A percentile compares a stretch with the other conserved stretches of the same genome.
Conservation (phyloP, 2,888 invertebrate species). For the Cataglyphis livida region DNA sequence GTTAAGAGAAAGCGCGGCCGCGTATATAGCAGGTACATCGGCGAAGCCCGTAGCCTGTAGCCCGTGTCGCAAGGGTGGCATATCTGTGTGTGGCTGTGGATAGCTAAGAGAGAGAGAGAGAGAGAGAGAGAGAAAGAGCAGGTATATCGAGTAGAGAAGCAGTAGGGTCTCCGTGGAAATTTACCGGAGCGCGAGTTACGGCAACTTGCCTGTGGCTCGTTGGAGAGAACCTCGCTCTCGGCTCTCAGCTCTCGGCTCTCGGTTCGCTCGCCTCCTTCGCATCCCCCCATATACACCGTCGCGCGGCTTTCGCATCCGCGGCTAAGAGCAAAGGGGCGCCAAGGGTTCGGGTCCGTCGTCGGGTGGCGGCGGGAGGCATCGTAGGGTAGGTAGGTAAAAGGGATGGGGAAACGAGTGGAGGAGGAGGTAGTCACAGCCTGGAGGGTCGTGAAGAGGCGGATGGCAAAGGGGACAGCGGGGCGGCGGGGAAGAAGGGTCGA, state of each 20-base stretch:
- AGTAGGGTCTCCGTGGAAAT: slow-evolving; percentile 79
- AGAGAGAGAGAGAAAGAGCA: slow-evolving; percentile 2
- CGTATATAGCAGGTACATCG: not conserved
- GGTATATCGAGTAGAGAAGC: slow-evolving; percentile 47
- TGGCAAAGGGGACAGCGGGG: slow-evolving; percentile 31
- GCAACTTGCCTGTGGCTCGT: slow-evolving; percentile 80
- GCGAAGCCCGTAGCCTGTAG: not conserved
- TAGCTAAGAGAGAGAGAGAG: not conserved
- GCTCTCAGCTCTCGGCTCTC: not conserved
- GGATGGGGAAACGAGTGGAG: slow-evolving; percentile 49
- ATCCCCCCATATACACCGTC: slow-evolving; percentile 63
- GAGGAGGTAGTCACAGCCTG: slow-evolving; percentile 41
- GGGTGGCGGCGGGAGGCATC: slow-evolving; percentile 70
- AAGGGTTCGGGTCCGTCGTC: slow-evolving; percentile 79
- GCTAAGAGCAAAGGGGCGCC: slow-evolving; percentile 82
- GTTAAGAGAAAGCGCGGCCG: slow-evolving; percentile 33
- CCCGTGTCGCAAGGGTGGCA: slow-evolving; percentile 42
- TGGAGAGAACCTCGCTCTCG: slow-evolving; percentile 66
- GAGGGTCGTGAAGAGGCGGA: slow-evolving; percentile 44
- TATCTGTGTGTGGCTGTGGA: slow-evolving; percentile 20
- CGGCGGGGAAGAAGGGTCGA: slow-evolving; percentile 39
- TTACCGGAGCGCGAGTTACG: slow-evolving; percentile 83
- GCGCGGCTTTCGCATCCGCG: slow-evolving; percentile 77
- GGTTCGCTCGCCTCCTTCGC: slow-evolving; percentile 54
- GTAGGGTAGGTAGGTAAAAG: slow-evolving; percentile 57